Conservation (phyloP, 2,888 invertebrate species). For the Luffia ferchaultella region DNA sequence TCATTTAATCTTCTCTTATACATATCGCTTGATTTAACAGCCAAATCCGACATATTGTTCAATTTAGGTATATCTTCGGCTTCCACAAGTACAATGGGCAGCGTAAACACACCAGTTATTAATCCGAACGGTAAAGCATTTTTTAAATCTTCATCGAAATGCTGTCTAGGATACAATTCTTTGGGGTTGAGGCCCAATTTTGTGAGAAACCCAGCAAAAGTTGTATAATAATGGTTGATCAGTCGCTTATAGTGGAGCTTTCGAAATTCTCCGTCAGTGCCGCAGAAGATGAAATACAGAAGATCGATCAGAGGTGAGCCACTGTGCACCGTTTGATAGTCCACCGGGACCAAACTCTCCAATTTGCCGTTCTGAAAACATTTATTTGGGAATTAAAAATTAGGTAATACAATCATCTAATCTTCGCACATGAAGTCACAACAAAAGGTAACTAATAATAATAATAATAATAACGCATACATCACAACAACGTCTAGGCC, state of each 20-base stretch:
- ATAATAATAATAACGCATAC: too few species aligned
- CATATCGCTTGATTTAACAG: conserved; percentile 21
- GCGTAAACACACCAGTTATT: conserved; percentile 20
- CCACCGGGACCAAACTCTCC: conserved; percentile 3
- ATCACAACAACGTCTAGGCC: too few species aligned
- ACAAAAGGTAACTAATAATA: too few species aligned
- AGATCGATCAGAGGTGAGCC: conserved; percentile 4
- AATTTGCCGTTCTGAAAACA: conserved; percentile 7
- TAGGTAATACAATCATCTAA: too few species aligned
- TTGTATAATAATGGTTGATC: conserved; percentile 3
- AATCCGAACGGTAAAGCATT: conserved; percentile 24
- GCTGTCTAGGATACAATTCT: not conserved
- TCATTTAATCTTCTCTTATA: conserved; percentile 30
- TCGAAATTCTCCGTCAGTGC: conserved; percentile 5
- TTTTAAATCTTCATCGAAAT: conserved; percentile 3
- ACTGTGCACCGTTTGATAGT: conserved; percentile 3
- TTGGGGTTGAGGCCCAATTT: not conserved
- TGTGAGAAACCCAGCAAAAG: not conserved
- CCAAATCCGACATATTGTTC: conserved; percentile 17
- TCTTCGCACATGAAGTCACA: too few species aligned
- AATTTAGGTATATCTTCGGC: conserved; percentile 24
- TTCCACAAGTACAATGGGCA: conserved; percentile 29
- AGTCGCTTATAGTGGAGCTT: conserved; percentile 1
- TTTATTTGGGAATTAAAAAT: not conserved
- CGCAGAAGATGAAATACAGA: conserved; percentile 7